Conservation (phyloP, 2,113 vertebrate genomes). For the Halichoeres trimaculatus region DNA sequence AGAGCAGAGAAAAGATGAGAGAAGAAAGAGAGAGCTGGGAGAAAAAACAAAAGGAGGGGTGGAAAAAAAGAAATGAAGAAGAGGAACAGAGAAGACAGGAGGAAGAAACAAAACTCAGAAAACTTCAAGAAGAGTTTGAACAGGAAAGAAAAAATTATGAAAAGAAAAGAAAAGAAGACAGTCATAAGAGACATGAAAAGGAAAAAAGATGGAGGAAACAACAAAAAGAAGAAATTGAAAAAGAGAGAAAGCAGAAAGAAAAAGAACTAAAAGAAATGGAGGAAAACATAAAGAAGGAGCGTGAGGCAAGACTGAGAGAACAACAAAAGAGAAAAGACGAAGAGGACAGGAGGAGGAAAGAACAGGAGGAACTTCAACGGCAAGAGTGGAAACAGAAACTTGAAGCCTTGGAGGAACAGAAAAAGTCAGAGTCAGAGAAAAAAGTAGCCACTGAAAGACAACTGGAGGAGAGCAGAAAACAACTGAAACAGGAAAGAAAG, state of each 20-base stretch:
- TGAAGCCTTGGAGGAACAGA: background rate
- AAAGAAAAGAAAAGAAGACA: conserved; percentile 44
- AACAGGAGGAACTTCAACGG: background rate
- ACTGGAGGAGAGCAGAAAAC: background rate
- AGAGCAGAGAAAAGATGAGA: too few species aligned
- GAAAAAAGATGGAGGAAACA: conserved; percentile 1
- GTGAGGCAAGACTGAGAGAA: conserved; percentile 1
- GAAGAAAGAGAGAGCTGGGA: too few species aligned
- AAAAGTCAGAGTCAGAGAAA: background rate
- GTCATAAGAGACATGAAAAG: conserved; percentile 9
- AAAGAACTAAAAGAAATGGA: conserved; percentile 6
- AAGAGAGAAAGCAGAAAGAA: conserved; percentile 26
- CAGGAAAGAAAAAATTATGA: conserved; percentile 4
- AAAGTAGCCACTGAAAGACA: background rate
- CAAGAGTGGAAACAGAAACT: background rate
- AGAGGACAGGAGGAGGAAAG: background rate
- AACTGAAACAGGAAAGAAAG: background rate
- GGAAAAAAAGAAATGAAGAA: too few species aligned
- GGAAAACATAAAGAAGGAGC: background rate
- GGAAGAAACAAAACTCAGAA: too few species aligned
- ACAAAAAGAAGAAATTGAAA: background rate
- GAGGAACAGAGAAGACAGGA: too few species aligned
- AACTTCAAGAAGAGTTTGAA: too few species aligned
- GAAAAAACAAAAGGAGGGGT: too few species aligned
- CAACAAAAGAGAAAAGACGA: conserved; percentile 25